Percentiles rank a stretch among this genome's conserved stretches.
phyloP scores from a whole-genome alignment of 2,888 invertebrate genomes.

The Plutella xylostella region DNA sequence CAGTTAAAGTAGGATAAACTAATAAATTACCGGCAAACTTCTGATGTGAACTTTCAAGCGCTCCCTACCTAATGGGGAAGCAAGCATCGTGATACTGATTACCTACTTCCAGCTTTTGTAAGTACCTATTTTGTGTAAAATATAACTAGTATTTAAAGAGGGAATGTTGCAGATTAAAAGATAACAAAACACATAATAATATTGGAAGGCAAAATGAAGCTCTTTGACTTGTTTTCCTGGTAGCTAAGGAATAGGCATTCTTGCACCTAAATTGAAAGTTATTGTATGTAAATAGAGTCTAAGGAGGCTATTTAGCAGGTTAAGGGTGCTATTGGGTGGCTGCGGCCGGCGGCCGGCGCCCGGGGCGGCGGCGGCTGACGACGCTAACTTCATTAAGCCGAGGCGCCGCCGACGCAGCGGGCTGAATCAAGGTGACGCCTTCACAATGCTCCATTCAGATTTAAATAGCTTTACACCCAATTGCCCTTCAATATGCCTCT shows the following conservation, averaged over 20 bases:
- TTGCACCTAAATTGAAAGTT: background rate
- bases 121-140: no score
- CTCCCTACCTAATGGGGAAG: no score
- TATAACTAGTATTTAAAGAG: no score
- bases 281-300: background rate
- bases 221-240: background rate
- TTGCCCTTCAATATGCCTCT: conserved; percentile 62
- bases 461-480: conserved; percentile 70
- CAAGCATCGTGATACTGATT: no score
- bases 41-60: no score
- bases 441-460: conserved; percentile 67
- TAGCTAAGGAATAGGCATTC: background rate
- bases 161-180: no score
- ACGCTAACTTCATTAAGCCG: conserved; percentile 62
- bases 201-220: no score
- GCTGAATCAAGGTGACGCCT: conserved; percentile 66
- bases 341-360: conserved; percentile 35
- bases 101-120: no score
- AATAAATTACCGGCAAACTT: no score
- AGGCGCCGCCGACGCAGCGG: conserved; percentile 41
- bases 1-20: no score
- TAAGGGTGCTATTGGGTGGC: conserved; percentile 39
- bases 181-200: no score
- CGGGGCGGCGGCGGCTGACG: conserved; percentile 30
- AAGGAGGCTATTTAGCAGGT: conserved; percentile 36